Evolutionary conservation across 2,888 invertebrate species (phyloP).

Genomic region (Automeris io): DNA sequence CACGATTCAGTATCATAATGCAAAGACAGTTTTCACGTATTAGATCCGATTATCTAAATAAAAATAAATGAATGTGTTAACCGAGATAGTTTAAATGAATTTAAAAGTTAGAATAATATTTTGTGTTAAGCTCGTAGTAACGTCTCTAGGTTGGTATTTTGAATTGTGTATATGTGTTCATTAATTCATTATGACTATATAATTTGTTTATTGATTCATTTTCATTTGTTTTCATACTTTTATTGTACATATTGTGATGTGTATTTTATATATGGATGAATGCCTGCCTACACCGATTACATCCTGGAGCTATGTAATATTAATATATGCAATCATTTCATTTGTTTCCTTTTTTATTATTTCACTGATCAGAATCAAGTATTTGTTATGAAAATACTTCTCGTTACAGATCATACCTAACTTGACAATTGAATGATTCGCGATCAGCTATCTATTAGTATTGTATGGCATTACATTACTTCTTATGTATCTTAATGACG

Average conservation of each 20-base stretch:
- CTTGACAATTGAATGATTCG: background rate
- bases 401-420: background rate
- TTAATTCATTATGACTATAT: too few species aligned
- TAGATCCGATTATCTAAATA: too few species aligned
- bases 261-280: too few species aligned
- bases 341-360: background rate
- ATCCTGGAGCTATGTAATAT: background rate
- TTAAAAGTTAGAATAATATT: too few species aligned
- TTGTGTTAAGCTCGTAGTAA: too few species aligned
- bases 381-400: background rate
- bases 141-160: too few species aligned
- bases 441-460: background rate
- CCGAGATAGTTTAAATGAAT: too few species aligned
- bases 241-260: background rate
- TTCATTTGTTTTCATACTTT: background rate
- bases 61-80: too few species aligned
- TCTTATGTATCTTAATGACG: background rate
- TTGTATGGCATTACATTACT: slow-evolving; percentile 2
- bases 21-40: too few species aligned
- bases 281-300: background rate
- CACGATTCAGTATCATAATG: too few species aligned
- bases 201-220: background rate
- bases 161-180: background rate
- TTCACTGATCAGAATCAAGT: too few species aligned
- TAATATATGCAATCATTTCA: background rate